Evolutionary conservation across 2,797 vertebrate genomes (phyloP).

Genomic region (Peromyscus attwateri): DNA sequence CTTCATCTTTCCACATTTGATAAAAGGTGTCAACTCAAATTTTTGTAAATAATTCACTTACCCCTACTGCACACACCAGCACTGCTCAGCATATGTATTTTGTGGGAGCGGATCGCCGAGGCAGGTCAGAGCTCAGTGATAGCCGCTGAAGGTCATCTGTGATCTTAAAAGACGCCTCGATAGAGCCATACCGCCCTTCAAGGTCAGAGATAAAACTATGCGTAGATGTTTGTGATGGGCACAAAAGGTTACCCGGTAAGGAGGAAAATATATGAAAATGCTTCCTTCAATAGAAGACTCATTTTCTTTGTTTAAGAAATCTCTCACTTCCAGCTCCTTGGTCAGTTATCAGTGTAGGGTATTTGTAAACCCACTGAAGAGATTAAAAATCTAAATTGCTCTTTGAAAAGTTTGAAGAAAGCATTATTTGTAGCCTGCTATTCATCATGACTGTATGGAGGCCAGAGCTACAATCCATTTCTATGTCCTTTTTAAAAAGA

Average conservation of each 20-base stretch:
- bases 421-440: constrained; percentile 81
- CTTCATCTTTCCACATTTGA: constrained; percentile 99
- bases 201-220: constrained; percentile 97
- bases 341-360: constrained; percentile 76
- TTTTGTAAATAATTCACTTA: constrained; percentile 99
- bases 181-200: constrained; percentile 93
- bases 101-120: constrained; percentile 95
- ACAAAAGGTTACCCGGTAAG: constrained; percentile 94
- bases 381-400: constrained; percentile 81
- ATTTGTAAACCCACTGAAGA: constrained; percentile 71
- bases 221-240: constrained; percentile 93
- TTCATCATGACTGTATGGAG: constrained; percentile 74
- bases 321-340: constrained; percentile 79
- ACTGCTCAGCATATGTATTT: constrained; percentile 98
- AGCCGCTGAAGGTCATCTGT: constrained; percentile 97
- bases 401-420: constrained; percentile 82
- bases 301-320: constrained; percentile 93
- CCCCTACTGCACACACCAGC: constrained; percentile 93
- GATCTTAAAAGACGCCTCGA: constrained; percentile 92
- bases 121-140: constrained; percentile 98
- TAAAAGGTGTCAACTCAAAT: constrained; percentile 99
- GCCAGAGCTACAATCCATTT: constrained; percentile 71
- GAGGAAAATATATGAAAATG: constrained; percentile 89
- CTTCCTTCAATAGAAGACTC: constrained; percentile 91
- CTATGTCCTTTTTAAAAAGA: constrained; percentile 83